Evolutionary conservation across 1,140 invertebrate genomes (phyloP), one percentile per base, ranked within the genome.

Genomic region (Cardiocondyla obscurior): DNA sequence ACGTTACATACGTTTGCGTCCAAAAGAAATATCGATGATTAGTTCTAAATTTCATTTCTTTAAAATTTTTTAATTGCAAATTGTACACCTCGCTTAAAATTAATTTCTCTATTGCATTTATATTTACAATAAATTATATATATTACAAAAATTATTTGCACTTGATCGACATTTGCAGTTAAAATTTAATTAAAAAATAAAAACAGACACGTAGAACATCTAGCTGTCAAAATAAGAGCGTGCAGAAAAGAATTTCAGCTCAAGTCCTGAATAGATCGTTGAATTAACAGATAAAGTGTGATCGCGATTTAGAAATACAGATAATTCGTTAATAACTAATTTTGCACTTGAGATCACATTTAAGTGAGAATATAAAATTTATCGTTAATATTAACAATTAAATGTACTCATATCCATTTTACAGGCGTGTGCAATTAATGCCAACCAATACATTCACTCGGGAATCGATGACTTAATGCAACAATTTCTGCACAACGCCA

Each of bases 91-190:
- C 25, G n/a, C 14, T 58, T 76, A 36, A 76, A 64, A 51, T 49
- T n/a, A 76, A 76, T 49, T 65, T 65, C 28, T 25, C n/a, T n/a
- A n/a, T n/a, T 77, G 60, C 22, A 28, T 51, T 65, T 36, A 33
- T 72, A 82, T 60, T 82, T 42, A 53, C 44, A 82, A 33, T 76
- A 62, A 83, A 84, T 74, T 77, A 83, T 79, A 67, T 67, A 79
- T 79, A 67, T 44, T 72, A 51, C 81, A 73, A 73, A 62, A 62
- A 33, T 46, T 65, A 30, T 19, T 53, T 55, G 46, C 39, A 25
- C 19, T 57, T 57, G 49, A 39, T 64, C 25, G 36, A 60, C 49
- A 67, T 46, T 1, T 42, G 36, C 39, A 81, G 51, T 53, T 83
- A 42, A 83, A 7, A 22, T 49, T 25, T 51, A 12, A 51, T 22